Evolutionary conservation across 2,113 vertebrate genomes (phyloP), one percentile per base, ranked within the genome.

Genomic region (Dryoscopus gambensis): DNA sequence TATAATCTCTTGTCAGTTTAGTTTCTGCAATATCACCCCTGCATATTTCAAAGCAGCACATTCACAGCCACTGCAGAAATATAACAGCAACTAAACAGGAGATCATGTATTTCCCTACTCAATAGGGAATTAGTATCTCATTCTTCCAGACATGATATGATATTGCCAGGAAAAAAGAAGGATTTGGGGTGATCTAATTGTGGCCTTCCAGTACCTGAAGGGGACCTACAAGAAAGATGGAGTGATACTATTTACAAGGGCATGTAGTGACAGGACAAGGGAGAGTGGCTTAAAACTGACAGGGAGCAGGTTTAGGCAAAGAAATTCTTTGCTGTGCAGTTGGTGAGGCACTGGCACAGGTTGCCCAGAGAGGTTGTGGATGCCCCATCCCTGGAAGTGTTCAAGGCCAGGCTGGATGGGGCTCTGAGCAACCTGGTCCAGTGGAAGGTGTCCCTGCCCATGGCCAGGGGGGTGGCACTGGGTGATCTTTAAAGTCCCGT

Each of bases 141-240:
- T 68, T 91, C 27, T 71, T 89, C n/a, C 22, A 75, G 27, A 50
- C 28, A 85, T 33, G 31, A 67, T 55, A 53, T 14, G 6, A 69
- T 68, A 62, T 9, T 55, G n/a, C 30, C 25, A 9, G n/a, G 30
- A 27, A 69, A 40, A 75, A 33, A 18, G 17, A 64, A 47, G 24
- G 55, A n/a, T 47, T 82, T 0, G 0, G 24, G 24, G 30, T 47
- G 14, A 55, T 30, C 30, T 15, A 68, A 55, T 0, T 55, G 40
- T 12, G 31, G 28, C n/a, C 24, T 35, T 60, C 20, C 6, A 6
- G 24, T 19, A 55, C 11, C 30, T 53, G 40, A 47, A 62, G 23
- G 15, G 6, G 11, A 39, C 11, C 47, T 55, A 9, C 11, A 19
- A 55, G 42, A 27, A 80, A 50, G 39, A 27, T 9, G 9, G 17